Conservation (phyloP, 2,113 vertebrate species). For the Marmota monax region DNA sequence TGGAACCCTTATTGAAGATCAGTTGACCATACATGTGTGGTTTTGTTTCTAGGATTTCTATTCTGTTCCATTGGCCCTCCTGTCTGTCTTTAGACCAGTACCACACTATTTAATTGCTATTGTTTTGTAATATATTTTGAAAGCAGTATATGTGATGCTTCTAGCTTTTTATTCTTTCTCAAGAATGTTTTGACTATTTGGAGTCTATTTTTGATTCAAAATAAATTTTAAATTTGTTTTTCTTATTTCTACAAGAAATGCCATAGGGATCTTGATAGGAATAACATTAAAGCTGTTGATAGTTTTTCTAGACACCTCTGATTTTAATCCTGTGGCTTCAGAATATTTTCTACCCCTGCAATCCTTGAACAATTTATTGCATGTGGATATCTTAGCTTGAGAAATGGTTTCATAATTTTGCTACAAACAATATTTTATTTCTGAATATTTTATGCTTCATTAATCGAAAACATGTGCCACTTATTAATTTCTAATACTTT, state of each 20-base stretch:
- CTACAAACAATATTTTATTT: not conserved
- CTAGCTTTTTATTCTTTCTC: not conserved
- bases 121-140: not conserved
- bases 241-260: not conserved
- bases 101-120: not conserved
- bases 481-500: conserved; percentile 55
- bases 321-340: conserved; percentile 2
- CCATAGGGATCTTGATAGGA: not conserved
- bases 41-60: not conserved
- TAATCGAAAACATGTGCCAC: conserved; percentile 14
- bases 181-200: not conserved
- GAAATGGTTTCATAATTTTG: not conserved
- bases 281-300: not conserved
- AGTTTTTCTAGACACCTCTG: not conserved
- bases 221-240: not conserved
- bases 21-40: not conserved
- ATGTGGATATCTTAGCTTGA: not conserved
- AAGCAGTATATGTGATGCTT: not conserved
- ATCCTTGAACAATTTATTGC: not conserved
- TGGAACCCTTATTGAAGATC: not conserved
- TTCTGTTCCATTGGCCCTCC: not conserved
- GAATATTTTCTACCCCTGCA: not conserved
- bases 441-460: conserved; percentile 3
- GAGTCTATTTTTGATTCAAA: not conserved
- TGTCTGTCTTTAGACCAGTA: not conserved